Evolutionary conservation across 92 coral and sea anemone genomes (phyloP), one percentile per base, ranked within the genome.

Genomic region (Metridium senile): DNA sequence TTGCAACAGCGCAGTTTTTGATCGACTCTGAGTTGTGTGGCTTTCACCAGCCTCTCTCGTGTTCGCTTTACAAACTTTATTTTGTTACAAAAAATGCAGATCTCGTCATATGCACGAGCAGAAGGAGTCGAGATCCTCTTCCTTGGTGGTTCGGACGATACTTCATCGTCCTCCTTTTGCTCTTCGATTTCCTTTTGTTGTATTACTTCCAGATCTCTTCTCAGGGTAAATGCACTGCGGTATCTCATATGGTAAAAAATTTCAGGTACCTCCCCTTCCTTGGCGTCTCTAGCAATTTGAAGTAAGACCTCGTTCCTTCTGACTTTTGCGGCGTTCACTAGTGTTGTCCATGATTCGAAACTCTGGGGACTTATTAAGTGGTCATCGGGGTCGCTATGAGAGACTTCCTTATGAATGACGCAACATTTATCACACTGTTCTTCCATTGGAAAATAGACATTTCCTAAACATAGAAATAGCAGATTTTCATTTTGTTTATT

Each of bases 11-110:
- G 74, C 79, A 85, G 34, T n/a, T 70, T 79, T 62, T 85, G 57
- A 76, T 85, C 89, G 1, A 64, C 74, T 57, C 79, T 65, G 10
- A 82, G 74, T 32, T 82, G 87, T 18, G 81, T 32, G 52, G 87
- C 87, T 67, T 62, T 74, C 45, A 75, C 76, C 16, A 75, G 70
- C 70, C 67, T 82, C 45, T 82, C 82, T 10, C 29, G 87, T 34
- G 33, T 43, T 0, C 75, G 75, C 46, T 66, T 53, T 13, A 75
- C 81, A 75, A 66, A 75, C 70, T 70, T 70, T 18, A 9, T 20
- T n/a, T 54, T 54, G 4, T n/a, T 22, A 79, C 84, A 79, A 27
- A 70, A 79, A 66, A 77, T 67, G 33, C 82, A 77, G 33, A 26
- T 67, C 66, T 66, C 46, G 1, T 27, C 21, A 43, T 77, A 78